Evolutionary conservation across 2,797 vertebrate species (phyloP), one percentile per base, ranked within the genome.

Genomic region (Danio tinwini): DNA sequence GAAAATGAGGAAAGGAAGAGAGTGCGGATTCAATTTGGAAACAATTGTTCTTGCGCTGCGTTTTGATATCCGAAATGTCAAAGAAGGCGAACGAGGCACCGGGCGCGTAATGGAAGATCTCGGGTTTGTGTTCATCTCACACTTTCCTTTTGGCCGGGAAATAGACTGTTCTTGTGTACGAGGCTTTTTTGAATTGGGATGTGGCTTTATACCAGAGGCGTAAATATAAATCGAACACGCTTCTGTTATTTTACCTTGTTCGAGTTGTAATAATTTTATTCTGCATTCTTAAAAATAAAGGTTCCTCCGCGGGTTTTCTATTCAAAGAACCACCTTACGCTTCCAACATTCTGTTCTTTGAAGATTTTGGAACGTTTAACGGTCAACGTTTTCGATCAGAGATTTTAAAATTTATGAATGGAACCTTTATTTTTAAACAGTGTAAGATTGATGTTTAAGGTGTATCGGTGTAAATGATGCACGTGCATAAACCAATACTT

Each of bases 1-100:
- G 65, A 76, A 81, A 71, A 81, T 68, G 68, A 16, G 53, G 74
- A 69, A 47, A 61, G 71, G 61, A 50, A 78, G 45, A 84, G 58
- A 72, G 81, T 2, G 86, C 76, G 81, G 80, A 78, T 68, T 63
- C 71, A 79, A 83, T 81, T 83, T 81, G 87, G 88, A 86, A 81
- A 87, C 82, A 83, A 85, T 80, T 85, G 19, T 42, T 37, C 45
- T 52, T 74, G 71, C 50, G 78, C 59, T 58, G 65, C 53, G 45
- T 85, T 74, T 83, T 59, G 76, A 82, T 67, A 19, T 73, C 68
- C 45, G 69, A 67, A 64, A 65, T 82, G 75, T 69, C 80, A 76
- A 72, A 79, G 56, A 86, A 81, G 56, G 45, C 65, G 85, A 83
- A 86, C 37, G 56, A 78, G 82, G 55, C 29, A 75, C 56, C 58